Percentiles rank a stretch among this genome's conserved stretches.
Conservation (phyloP, 64 coral and sea anemone species). For the Astreopora myriophthalma region DNA sequence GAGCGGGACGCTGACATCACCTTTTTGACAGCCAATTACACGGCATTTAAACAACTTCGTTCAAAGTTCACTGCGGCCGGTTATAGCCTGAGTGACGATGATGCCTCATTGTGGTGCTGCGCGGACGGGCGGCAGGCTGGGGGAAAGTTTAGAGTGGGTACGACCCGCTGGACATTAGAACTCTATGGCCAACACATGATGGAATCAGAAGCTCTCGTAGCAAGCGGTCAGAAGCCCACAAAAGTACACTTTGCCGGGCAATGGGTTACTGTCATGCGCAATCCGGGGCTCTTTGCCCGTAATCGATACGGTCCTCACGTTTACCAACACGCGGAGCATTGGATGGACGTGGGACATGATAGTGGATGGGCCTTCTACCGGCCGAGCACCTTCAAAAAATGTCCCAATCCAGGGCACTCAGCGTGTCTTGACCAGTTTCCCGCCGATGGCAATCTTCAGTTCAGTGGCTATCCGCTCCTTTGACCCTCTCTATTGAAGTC, state of each 20-base stretch:
- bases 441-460: slow-evolving; percentile 88
- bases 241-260: slow-evolving; percentile 91
- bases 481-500: neutral
- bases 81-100: slow-evolving; percentile 63
- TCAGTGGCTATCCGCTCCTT: slow-evolving; percentile 34
- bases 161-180: slow-evolving; percentile 82
- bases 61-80: slow-evolving; percentile 74
- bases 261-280: slow-evolving; percentile 91
- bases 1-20: slow-evolving; percentile 98
- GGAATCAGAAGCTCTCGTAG: slow-evolving; percentile 90
- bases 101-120: slow-evolving; percentile 86
- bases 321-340: slow-evolving; percentile 87
- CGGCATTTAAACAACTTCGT: slow-evolving; percentile 84
- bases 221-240: slow-evolving; percentile 83
- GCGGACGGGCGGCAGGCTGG: slow-evolving; percentile 86
- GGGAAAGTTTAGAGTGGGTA: slow-evolving; percentile 73
- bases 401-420: slow-evolving; percentile 80
- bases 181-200: slow-evolving; percentile 95
- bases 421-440: slow-evolving; percentile 89
- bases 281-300: slow-evolving; percentile 96
- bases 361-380: slow-evolving; percentile 89
- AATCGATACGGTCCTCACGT: slow-evolving; percentile 89
- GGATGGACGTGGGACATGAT: slow-evolving; percentile 79
- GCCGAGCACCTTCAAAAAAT: slow-evolving; percentile 56
- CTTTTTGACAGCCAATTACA: slow-evolving; percentile 92